Base-by-base conservation (phyloP, 2,113 vertebrate genomes). In the Aramus guarauna region DNA sequence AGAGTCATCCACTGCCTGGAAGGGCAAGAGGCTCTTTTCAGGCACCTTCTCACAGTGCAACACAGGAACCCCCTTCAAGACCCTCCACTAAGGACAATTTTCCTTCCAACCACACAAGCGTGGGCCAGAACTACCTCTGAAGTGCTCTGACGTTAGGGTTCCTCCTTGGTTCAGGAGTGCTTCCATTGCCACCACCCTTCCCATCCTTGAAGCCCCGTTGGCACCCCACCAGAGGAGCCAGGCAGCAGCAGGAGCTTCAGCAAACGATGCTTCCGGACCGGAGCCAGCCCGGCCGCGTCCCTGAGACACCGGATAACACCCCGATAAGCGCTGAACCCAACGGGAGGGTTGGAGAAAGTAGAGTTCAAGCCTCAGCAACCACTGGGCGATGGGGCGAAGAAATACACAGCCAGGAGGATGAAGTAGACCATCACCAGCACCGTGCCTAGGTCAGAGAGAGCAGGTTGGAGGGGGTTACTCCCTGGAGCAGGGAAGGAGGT, bases 351-450 rank as follows among this genome's bases (percentile, higher is more conserved):
- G 73, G 32, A 45, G 76, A 34, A 37, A 11, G 76, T 43, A 50
- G 63, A 64, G 10, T 47, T 60, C 60, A 75, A 39, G 45, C 34
- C 71, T 99, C 96, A 99, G 98, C 99, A 99, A 13, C 98, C 98
- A 1, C 67, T 95, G 36, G 98, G 98, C 3, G 98, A 98, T 0
- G 99, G 99, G 29, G 98, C 98, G 8, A 99, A 99, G 95, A 98
- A 99, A 83, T 98, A 99, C 48, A 98, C 96, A 1, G 98, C 98
- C 90, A 98, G 64, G 41, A 99, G 97, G 96, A 99, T 98, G 94
- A 99, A 97, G 96, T 98, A 98, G 69, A 99, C 98, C 93, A 98
- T 98, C 78, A 99, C 98, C 53, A 98, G 96, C 77, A 97, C 98
- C 0, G 98, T 99, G 55, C 98, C 98, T 98, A 97, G 19, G 71